Base-by-base conservation (phyloP, 2,797 vertebrate species). In the Harpagifer antarcticus region DNA sequence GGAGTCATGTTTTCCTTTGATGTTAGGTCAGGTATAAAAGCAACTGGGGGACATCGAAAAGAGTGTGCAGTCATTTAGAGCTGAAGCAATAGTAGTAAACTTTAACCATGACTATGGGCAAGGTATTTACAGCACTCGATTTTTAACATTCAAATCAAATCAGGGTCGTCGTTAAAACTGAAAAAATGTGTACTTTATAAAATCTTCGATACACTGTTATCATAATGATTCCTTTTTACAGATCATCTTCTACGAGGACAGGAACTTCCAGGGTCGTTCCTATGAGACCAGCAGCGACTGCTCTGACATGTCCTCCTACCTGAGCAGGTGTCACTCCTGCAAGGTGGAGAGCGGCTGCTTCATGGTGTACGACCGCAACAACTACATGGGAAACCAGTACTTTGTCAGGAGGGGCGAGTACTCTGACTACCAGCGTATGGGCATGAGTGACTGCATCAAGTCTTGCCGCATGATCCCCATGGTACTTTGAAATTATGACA, bases 181-280 rank as follows among this genome's bases (percentile, higher is more conserved):
- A 37, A 37, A 9, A 37, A 37, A 37, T 9, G 33, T 37, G 33
- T 37, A 37, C 33, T 37, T 37, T 2, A 37, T 37, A 2, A 7
- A 37, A 37, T 37, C 33, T 37, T 37, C 0, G 33, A 9, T 37
- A 37, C 27, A 27, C 27, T 64, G 33, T 52, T 16, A 42, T 64
- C 14, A 42, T 20, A 42, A 40, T 45, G 5, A 15, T 52, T 16
- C 20, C 20, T 53, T 56, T 45, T 68, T 78, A 60, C 86, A 96
- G 94, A 94, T 95, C 67, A 92, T 86, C 85, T 95, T 95, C 82
- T 96, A 93, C 54, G 94, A 95, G 86, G 94, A 96, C 75, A 93
- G 83, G 57, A 91, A 93, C 86, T 95, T 95, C 87, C 89, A 91
- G 90, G 92, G 94, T 56, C 91, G 91, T 62, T 93, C 87, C 80